A percentile compares a stretch with the other conserved stretches of the same genome.
These are phyloP conservation scores for Drosophila parthenogenetica DNA, from an alignment of 2,888 invertebrate species.

Conservation along the genomic window DNA sequence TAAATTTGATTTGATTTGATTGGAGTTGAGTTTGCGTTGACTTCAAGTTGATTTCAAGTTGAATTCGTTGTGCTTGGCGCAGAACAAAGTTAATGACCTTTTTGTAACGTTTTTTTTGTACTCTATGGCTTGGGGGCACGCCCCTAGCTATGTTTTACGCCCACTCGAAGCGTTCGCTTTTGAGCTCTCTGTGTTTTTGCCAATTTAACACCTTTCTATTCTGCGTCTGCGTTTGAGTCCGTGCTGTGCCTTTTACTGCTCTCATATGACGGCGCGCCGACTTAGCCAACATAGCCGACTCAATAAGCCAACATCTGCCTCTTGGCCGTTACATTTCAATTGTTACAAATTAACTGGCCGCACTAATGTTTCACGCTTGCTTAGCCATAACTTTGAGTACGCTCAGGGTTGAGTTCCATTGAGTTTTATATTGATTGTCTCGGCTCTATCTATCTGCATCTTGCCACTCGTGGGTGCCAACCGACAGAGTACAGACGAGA, in stretches of 20 bases:
- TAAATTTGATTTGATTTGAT: slow-evolving; percentile 16
- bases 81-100: slow-evolving; percentile 72
- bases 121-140: slow-evolving; percentile 41
- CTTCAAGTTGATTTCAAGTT: slow-evolving; percentile 13
- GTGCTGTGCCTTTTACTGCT: slow-evolving; percentile 60
- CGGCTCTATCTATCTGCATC: slow-evolving; percentile 29
- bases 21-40: slow-evolving; percentile 2
- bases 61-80: slow-evolving; percentile 20
- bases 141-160: slow-evolving; percentile 46
- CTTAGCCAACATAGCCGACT: not conserved
- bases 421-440: slow-evolving; percentile 46
- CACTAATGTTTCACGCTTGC: slow-evolving; percentile 77
- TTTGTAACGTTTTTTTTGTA: slow-evolving; percentile 30
- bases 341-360: slow-evolving; percentile 75
- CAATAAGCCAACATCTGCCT: slow-evolving; percentile 29
- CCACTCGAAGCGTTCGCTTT: slow-evolving; percentile 39
- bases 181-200: slow-evolving; percentile 40
- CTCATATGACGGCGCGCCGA: slow-evolving; percentile 25
- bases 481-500: slow-evolving; percentile 26
- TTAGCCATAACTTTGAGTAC: slow-evolving; percentile 40
- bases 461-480: slow-evolving; percentile 46
- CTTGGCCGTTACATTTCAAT: slow-evolving; percentile 73
- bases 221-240: slow-evolving; percentile 33
- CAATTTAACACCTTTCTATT: slow-evolving; percentile 81
- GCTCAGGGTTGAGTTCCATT: slow-evolving; percentile 6